Conservation (phyloP, 1,140 invertebrate genomes). For the Cydia strobilella region DNA sequence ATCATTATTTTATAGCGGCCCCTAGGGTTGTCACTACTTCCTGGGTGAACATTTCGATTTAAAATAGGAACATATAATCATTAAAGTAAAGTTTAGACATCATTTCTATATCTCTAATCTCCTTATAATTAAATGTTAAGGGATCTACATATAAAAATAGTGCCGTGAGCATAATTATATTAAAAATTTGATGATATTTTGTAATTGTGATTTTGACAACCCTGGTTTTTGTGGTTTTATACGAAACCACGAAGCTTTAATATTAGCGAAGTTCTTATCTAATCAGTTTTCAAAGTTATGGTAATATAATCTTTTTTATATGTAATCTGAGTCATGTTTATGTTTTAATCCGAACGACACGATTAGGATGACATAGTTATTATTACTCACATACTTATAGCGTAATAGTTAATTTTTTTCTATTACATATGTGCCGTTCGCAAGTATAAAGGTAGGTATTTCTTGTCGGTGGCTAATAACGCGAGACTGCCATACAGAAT, state of each 20-base stretch:
- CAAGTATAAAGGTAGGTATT: no score
- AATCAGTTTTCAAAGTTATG: not conserved
- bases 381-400: no score
- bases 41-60: not conserved
- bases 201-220: not conserved
- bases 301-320: not conserved
- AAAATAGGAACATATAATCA: not conserved
- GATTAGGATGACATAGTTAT: not conserved
- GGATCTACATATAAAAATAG: no score
- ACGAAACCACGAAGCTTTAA: not conserved
- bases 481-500: no score
- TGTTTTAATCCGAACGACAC: not conserved
- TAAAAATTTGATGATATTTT: not conserved
- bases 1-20: slow-evolving; percentile 17
- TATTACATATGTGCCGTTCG: no score
- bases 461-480: no score
- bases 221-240: not conserved
- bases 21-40: slow-evolving; percentile 12
- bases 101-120: not conserved
- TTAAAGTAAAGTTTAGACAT: not conserved
- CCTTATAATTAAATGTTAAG: not conserved
- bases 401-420: no score
- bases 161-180: not conserved
- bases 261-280: not conserved
- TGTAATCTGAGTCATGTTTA: not conserved